Evolutionary conservation across 2,113 vertebrate genomes (phyloP).

Genomic region (Gobiocypris rarus): DNA sequence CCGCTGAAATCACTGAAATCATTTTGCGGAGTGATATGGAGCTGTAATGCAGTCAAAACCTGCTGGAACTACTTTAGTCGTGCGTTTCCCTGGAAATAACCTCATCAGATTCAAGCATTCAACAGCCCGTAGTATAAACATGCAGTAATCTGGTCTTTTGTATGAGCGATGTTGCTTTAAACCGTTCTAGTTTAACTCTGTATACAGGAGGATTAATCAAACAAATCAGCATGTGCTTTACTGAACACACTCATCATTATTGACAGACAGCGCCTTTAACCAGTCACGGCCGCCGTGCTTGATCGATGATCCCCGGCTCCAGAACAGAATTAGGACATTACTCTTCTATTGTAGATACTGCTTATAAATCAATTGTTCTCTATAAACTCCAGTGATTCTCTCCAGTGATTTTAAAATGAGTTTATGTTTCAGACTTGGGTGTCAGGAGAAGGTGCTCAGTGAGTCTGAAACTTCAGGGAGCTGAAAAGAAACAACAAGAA

Average conservation of each 20-base stretch:
- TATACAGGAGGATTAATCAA: constrained; percentile 5
- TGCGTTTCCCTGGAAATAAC: too few species aligned
- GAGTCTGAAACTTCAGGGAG: neutral
- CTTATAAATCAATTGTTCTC: neutral
- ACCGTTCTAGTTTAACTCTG: neutral
- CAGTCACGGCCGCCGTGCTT: neutral
- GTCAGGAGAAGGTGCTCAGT: constrained; percentile 5
- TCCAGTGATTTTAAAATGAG: neutral
- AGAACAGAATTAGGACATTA: neutral
- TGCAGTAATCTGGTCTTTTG: neutral
- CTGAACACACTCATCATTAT: constrained; percentile 9
- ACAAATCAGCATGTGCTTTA: neutral
- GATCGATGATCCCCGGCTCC: neutral
- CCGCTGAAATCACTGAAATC: too few species aligned
- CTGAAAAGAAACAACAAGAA: neutral
- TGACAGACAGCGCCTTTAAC: neutral
- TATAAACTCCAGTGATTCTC: neutral
- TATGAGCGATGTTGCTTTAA: neutral
- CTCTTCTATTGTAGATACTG: neutral
- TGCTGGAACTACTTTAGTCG: too few species aligned
- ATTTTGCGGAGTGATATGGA: too few species aligned
- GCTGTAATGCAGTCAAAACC: too few species aligned
- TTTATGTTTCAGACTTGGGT: neutral
- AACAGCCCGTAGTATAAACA: too few species aligned
- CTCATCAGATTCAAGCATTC: too few species aligned